These are phyloP conservation scores for Anguilla megastoma DNA, from an alignment of 2,797 vertebrate genomes.

Conservation along the genomic window DNA sequence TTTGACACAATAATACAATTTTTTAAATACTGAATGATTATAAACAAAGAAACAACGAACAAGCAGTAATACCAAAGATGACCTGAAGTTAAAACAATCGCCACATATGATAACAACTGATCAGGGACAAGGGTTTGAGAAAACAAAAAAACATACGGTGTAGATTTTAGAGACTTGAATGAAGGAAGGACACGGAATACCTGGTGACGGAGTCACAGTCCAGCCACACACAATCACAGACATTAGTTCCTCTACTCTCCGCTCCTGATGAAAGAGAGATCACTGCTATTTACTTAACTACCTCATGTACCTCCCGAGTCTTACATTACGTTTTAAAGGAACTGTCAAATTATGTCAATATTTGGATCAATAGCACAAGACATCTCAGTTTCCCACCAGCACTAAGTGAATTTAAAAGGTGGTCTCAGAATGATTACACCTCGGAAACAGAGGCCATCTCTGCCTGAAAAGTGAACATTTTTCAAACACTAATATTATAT, in stretches of 20 bases:
- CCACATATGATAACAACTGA: neutral
- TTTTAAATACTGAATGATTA: neutral
- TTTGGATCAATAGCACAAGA: slow-evolving; percentile 68
- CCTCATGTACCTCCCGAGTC: slow-evolving; percentile 52
- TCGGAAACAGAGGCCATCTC: slow-evolving; percentile 18
- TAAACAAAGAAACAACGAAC: neutral
- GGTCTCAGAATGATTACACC: slow-evolving; percentile 50
- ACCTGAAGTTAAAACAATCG: neutral
- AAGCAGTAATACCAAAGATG: slow-evolving; percentile 45
- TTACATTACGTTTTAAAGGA: slow-evolving; percentile 67
- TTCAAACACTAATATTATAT: slow-evolving; percentile 43
- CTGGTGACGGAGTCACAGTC: neutral
- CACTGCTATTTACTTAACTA: slow-evolving; percentile 50
- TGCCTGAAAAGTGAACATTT: slow-evolving; percentile 35
- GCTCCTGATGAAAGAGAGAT: slow-evolving; percentile 56
- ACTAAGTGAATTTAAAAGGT: slow-evolving; percentile 62
- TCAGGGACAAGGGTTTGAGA: neutral
- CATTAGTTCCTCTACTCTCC: neutral
- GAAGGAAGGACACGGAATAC: neutral
- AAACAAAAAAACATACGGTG: neutral
- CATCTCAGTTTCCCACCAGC: slow-evolving; percentile 64
- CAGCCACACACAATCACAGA: neutral
- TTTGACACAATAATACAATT: neutral
- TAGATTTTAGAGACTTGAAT: neutral
- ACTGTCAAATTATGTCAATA: slow-evolving; percentile 74